Conservation (phyloP, 2,888 invertebrate species). For the Apeira syringaria region DNA sequence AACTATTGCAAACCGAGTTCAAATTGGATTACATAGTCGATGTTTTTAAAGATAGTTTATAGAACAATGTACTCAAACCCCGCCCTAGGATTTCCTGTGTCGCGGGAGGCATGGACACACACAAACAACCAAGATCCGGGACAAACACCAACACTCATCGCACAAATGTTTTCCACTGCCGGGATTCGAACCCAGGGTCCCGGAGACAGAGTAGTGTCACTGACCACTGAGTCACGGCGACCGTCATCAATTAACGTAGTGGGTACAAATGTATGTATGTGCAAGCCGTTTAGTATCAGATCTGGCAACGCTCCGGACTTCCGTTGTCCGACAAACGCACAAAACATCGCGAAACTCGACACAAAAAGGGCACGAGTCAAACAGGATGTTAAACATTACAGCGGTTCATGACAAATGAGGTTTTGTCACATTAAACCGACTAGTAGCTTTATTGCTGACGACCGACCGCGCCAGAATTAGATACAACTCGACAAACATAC, state of each 20-base stretch:
- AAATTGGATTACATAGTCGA: conserved; percentile 11
- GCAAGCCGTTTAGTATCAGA: conserved; percentile 41
- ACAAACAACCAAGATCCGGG: too few relatives aligned
- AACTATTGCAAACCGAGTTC: conserved; percentile 2
- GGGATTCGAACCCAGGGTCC: too few relatives aligned
- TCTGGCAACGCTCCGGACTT: conserved; percentile 54
- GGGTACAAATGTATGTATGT: conserved; percentile 31
- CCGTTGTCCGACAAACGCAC: conserved; percentile 53
- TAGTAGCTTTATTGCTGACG: conserved; percentile 40
- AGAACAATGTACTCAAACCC: conserved; percentile 17
- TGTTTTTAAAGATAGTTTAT: conserved; percentile 12
- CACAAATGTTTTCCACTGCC: too few relatives aligned
- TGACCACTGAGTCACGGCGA: too few relatives aligned
- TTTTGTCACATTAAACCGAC: conserved; percentile 31
- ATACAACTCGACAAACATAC: conserved; percentile 14
- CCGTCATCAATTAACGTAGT: conserved; percentile 31
- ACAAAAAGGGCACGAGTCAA: conserved; percentile 50
- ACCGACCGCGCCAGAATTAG: conserved; percentile 37
- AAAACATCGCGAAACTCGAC: conserved; percentile 54
- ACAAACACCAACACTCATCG: too few relatives aligned
- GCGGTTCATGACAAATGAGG: conserved; percentile 43
- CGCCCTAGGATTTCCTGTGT: too few relatives aligned
- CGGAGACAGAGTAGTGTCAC: too few relatives aligned
- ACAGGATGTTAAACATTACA: conserved; percentile 53
- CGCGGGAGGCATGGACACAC: too few relatives aligned